Evolutionary conservation across 2,888 invertebrate species (phyloP).

Genomic region (Neoscelio sp.): DNA sequence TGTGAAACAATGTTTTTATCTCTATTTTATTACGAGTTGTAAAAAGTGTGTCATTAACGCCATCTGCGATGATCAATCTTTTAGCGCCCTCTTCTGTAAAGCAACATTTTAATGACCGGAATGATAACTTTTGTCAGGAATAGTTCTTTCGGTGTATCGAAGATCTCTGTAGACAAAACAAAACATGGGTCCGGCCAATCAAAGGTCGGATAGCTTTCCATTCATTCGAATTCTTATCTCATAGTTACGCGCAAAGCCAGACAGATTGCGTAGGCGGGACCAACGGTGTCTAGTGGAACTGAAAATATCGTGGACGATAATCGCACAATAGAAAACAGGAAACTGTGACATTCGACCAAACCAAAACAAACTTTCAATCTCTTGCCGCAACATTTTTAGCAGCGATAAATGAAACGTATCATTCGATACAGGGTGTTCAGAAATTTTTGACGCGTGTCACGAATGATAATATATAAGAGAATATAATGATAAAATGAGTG

Average conservation of each 20-base stretch:
- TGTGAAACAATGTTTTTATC: constrained; percentile 1
- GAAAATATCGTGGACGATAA: constrained; percentile 31
- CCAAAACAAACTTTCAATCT: constrained; percentile 23
- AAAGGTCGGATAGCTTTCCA: constrained; percentile 55
- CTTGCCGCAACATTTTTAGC: too few relatives aligned
- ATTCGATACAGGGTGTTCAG: too few relatives aligned
- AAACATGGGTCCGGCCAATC: constrained; percentile 41
- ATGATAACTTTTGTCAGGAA: constrained; percentile 30
- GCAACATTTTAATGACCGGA: constrained; percentile 18
- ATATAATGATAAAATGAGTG: too few relatives aligned
- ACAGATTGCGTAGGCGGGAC: constrained; percentile 44
- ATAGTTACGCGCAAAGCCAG: constrained; percentile 33
- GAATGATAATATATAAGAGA: too few relatives aligned
- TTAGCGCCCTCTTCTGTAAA: constrained; percentile 5
- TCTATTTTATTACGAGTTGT: neutral
- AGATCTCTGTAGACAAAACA: constrained; percentile 49
- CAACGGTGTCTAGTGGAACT: constrained; percentile 15
- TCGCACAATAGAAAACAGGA: neutral
- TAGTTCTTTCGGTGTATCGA: constrained; percentile 38
- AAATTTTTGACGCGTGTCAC: too few relatives aligned
- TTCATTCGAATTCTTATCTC: constrained; percentile 62
- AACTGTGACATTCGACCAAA: too few relatives aligned
- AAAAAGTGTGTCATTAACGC: constrained; percentile 7
- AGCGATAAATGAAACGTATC: too few relatives aligned
- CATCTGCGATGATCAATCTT: constrained; percentile 26